Evolutionary conservation across 2,797 vertebrate species (phyloP), one percentile per base, ranked within the genome.

Genomic region (Poeciliopsis paucimaculata): DNA sequence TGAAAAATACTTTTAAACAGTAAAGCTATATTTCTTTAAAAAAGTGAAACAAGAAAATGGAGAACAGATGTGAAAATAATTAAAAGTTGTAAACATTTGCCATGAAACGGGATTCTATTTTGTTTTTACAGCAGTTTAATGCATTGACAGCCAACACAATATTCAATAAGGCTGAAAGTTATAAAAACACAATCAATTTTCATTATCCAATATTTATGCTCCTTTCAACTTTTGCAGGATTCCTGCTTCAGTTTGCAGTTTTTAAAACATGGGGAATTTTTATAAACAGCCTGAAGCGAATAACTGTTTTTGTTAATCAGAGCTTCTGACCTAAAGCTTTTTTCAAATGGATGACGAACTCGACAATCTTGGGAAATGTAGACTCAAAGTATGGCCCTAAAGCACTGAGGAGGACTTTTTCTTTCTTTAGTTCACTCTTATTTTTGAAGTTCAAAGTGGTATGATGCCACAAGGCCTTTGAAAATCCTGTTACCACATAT

Each of bases 261-360:
- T 77, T 72, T 34, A 73, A 80, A 80, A 73, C 23, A 77, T 80
- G 79, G 20, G 41, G 1, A 46, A 23, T 41, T 36, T 20, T 13
- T 28, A 47, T 75, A 70, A 66, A 34, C 47, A 79, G 82, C 86
- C 87, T 1, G 0, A 36, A 84, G 87, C 83, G 80, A 84, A 89
- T 78, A 77, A 87, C 89, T 86, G 84, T 87, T 84, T 91, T 84
- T 83, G 73, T 79, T 91, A 89, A 91, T 90, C 84, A 88, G 79
- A 91, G 82, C 82, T 78, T 84, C 77, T 88, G 82, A 87, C 79
- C 79, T 76, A 64, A 20, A 78, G 72, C 73, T 85, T 72, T 74
- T 41, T 84, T 79, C 72, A 80, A 85, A 81, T 87, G 55, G 85
- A 84, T 84, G 76, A 86, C 73, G 18, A 90, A 86, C 78, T 84